phyloP scores from a whole-genome alignment of 2,113 vertebrate species.

The Myanophis thanlyinensis region DNA sequence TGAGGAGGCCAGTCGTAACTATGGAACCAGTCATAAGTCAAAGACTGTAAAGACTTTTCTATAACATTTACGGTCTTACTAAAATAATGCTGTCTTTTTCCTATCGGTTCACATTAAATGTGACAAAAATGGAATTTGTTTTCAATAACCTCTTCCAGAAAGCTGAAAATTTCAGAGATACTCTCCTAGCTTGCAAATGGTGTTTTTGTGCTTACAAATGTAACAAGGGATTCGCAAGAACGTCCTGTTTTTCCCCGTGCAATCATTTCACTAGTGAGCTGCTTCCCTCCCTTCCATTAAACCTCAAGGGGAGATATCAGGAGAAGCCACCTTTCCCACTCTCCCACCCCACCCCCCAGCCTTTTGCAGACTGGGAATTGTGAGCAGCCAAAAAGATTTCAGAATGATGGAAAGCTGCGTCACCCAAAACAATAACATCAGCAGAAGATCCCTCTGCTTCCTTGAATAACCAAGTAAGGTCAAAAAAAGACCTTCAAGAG shows the following conservation, averaged over 20 bases:
- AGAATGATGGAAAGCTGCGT: not conserved
- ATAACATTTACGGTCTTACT: not conserved
- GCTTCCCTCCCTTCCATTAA: not conserved
- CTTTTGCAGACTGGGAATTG: not conserved
- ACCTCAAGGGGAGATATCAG: not conserved
- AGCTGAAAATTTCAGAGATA: not conserved
- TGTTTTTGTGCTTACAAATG: not conserved
- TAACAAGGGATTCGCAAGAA: not conserved
- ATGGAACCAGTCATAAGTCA: not conserved
- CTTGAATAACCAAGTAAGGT: not conserved
- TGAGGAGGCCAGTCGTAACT: not conserved
- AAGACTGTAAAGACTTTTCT: not conserved
- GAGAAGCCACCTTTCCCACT: not conserved
- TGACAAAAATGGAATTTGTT: not conserved
- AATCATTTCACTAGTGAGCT: not conserved
- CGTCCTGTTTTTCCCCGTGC: not conserved
- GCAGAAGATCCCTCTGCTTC: not conserved
- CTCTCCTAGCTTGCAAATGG: not conserved
- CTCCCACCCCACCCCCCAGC: not conserved
- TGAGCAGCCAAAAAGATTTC: not conserved
- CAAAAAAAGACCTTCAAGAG: not conserved
- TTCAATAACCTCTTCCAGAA: not conserved
- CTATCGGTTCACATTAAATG: not conserved
- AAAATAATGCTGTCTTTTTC: not conserved
- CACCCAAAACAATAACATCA: not conserved